Evolutionary conservation across 2,888 invertebrate species (phyloP).

Genomic region (Chalcosyrphus nemorum): DNA sequence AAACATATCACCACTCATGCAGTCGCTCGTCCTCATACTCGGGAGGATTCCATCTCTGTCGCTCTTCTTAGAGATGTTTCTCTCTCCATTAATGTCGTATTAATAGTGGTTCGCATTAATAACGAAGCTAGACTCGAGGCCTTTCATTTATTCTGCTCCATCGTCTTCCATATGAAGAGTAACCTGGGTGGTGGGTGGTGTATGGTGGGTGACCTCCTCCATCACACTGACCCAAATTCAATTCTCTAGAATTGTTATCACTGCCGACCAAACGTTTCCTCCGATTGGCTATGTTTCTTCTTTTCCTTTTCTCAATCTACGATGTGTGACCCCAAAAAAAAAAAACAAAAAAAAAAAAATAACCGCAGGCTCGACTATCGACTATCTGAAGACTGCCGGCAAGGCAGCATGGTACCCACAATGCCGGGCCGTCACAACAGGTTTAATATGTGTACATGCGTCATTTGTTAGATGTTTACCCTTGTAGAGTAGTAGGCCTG

Average conservation of each 20-base stretch:
- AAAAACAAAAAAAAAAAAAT: conserved; percentile 4
- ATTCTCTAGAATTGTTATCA: conserved; percentile 54
- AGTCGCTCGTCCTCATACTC: conserved; percentile 5
- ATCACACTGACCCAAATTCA: conserved; percentile 50
- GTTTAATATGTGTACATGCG: conserved; percentile 33
- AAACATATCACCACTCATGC: conserved; percentile 60
- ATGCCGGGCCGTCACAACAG: conserved; percentile 42
- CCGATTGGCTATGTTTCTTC: not conserved
- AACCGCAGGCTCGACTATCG: not conserved
- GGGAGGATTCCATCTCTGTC: conserved; percentile 2
- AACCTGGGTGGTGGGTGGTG: not conserved
- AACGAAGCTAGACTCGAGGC: conserved; percentile 11
- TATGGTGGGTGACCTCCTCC: not conserved
- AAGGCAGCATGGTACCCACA: not conserved
- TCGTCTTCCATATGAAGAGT: not conserved
- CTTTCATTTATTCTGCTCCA: not conserved
- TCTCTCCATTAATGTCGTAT: conserved; percentile 33
- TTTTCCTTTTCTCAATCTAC: not conserved
- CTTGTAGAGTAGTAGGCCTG: conserved; percentile 20
- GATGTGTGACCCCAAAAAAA: not conserved
- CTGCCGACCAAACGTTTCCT: conserved; percentile 41
- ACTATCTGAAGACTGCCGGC: not conserved
- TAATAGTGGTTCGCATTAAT: conserved; percentile 29
- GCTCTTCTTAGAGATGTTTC: not conserved
- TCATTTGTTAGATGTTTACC: conserved; percentile 55